These are phyloP conservation scores for Corythaeola cristata DNA, from an alignment of 2,113 vertebrate species.

Conservation along the genomic window DNA sequence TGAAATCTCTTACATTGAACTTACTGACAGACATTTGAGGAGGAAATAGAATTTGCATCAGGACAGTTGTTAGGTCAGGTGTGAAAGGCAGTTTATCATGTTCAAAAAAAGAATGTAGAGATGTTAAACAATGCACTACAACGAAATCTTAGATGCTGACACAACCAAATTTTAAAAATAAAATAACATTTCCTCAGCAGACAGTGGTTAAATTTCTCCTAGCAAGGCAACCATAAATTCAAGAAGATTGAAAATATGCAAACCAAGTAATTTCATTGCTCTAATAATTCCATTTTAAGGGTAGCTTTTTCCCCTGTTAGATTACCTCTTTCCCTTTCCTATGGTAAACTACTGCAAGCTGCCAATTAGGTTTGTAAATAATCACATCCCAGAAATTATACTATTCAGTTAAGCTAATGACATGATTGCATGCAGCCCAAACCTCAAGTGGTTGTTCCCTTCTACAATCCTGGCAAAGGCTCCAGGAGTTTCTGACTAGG, in stretches of 20 bases:
- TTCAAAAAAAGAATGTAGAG: background rate
- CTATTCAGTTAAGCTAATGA: constrained; percentile 28
- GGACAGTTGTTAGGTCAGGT: background rate
- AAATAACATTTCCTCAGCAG: background rate
- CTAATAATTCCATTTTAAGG: background rate
- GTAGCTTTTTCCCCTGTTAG: background rate
- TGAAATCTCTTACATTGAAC: background rate
- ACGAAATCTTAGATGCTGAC: background rate
- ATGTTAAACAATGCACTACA: background rate
- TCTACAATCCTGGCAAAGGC: background rate
- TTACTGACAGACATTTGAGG: background rate
- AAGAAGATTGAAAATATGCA: background rate
- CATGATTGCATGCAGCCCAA: constrained; percentile 11
- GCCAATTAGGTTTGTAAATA: constrained; percentile 29
- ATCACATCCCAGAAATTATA: constrained; percentile 16
- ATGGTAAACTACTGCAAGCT: background rate
- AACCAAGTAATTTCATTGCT: background rate
- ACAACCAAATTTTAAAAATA: background rate
- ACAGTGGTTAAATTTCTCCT: constrained; percentile 8
- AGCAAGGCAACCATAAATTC: background rate
- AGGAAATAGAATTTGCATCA: background rate
- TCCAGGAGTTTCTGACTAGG: background rate
- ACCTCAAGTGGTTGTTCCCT: background rate
- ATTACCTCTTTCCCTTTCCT: background rate
- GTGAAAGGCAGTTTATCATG: background rate